Base-by-base conservation (phyloP, 2,797 vertebrate species). In the Manis javanica region DNA sequence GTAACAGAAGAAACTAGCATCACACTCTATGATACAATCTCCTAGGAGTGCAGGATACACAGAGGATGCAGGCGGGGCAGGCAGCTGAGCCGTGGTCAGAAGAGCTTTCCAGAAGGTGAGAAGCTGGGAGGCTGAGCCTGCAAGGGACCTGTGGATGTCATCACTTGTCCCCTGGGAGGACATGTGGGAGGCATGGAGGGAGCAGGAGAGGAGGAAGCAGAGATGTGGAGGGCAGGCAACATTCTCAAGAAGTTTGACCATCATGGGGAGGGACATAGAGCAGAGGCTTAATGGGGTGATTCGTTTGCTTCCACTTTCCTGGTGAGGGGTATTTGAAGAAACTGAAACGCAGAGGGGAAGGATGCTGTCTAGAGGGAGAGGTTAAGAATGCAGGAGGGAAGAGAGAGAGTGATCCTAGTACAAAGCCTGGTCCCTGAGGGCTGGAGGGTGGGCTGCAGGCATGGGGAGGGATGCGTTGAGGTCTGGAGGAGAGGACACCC, bases 11-110 rank as follows among this genome's bases (percentile, higher is more conserved):
- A 79, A 57, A 15, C 0, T 1, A 5, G 51, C 7, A 4, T 63
- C 55, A 7, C 5, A 10, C 3, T 4, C 18, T 10, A 8, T 0
- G 0, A 21, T 23, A 74, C 7, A 2, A n/a, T 46, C 53, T 10
- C 24, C 13, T 3, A 23, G 74, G 24, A 21, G 29, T 1, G 3
- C 53, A 31, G 4, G 7, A 9, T 29, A 18, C n/a, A 10, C 14
- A 15, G 53, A 15, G 13, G 31, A 18, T 21, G 31, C 9, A 21
- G 63, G 31, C 0, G 0, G 19, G 15, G 37, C 12, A 2, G 87
- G n/a, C 24, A 3, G 49, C 21, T 21, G 34, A 0, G 11, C 24
- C 29, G 0, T 1, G 23, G 46, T 29, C 5, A 39, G 59, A 12
- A 26, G 15, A 81, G 53, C 69, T 49, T 68, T 87, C 21, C 29